phyloP scores from a whole-genome alignment of 2,113 vertebrate genomes.

The pig (Sus scrofa) region T2T-Sscrofa CM000822.6:67298501-67299000 shows the following conservation, averaged over 20 bases:
- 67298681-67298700: neutral
- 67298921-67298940: neutral
- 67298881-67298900: neutral
- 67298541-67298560: no score
- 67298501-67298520: no score
- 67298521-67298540: no score
- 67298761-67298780: neutral
- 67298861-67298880: neutral
- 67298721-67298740: neutral
- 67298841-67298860: neutral
- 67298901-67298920: slow-evolving; percentile 1
- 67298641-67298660: neutral
- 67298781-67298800: neutral
- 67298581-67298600: no score
- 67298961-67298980: neutral
- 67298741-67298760: neutral
- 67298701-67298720: neutral
- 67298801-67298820: neutral
- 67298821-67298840: neutral
- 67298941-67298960: neutral
- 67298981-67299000: neutral
- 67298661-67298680: neutral
- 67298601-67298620: no score
- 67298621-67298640: no score
- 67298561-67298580: no score